Conservation (phyloP, 2,888 invertebrate species). For the Andrena hattorfiana region DNA sequence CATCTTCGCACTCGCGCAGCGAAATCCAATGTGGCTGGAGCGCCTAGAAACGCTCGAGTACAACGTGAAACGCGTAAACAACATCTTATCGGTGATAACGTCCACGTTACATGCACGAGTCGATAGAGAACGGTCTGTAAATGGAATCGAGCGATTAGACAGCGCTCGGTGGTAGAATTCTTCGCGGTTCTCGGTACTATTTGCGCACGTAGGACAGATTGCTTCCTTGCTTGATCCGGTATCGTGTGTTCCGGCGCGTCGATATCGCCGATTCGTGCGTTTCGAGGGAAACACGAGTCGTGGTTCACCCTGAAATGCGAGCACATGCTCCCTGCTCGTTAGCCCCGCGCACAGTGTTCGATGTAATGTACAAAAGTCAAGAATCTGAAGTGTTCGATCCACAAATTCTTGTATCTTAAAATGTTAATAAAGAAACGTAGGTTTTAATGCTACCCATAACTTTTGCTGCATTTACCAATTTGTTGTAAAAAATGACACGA, state of each 20-base stretch:
- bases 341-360: no score
- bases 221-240: constrained; percentile 20
- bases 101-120: constrained; percentile 2
- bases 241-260: constrained; percentile 1
- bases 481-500: no score
- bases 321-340: not conserved
- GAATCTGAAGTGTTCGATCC: no score
- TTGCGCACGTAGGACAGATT: constrained; percentile 16
- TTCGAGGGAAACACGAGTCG: constrained; percentile 13
- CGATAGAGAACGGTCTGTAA: constrained; percentile 6
- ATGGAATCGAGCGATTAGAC: constrained; percentile 21
- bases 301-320: constrained; percentile 14
- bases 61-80: no score
- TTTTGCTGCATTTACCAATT: no score
- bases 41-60: no score
- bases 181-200: not conserved
- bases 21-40: no score
- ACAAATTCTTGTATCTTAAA: no score
- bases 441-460: no score
- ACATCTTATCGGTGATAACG: constrained; percentile 13
- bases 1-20: no score
- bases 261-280: constrained; percentile 8
- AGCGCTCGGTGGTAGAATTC: not conserved
- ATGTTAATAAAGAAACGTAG: no score
- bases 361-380: no score